A percentile compares a stretch with the other conserved stretches of the same genome.
Conservation (phyloP, 2,113 vertebrate genomes). For the Micromys minutus region DNA sequence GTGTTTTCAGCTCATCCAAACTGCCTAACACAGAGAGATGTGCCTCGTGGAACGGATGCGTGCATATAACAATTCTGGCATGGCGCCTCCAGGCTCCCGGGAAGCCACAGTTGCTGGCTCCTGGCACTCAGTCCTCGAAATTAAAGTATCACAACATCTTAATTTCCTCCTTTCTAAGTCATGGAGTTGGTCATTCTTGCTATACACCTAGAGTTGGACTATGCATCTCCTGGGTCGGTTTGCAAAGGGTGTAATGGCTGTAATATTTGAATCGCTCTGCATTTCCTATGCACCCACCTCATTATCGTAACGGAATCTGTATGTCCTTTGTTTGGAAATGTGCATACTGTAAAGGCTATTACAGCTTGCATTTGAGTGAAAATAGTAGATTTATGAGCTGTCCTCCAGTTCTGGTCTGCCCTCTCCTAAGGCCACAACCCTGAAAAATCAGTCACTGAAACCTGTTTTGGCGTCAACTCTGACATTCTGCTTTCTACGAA, state of each 20-base stretch:
- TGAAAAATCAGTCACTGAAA: slow-evolving; percentile 64
- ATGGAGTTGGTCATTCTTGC: slow-evolving; percentile 2
- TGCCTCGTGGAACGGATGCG: not conserved
- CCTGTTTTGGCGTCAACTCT: slow-evolving; percentile 54
- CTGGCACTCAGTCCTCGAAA: not conserved
- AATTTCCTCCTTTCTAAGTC: slow-evolving; percentile 38
- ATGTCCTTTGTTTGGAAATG: slow-evolving; percentile 65
- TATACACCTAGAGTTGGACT: not conserved
- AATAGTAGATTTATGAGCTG: slow-evolving; percentile 72
- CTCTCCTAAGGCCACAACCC: slow-evolving; percentile 61
- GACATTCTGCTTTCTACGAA: slow-evolving; percentile 75
- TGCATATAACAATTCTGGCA: not conserved
- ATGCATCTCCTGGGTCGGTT: not conserved
- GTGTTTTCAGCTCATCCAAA: not conserved
- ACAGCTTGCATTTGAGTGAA: slow-evolving; percentile 74
- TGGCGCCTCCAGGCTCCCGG: not conserved
- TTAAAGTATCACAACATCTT: slow-evolving; percentile 33
- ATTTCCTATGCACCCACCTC: slow-evolving; percentile 36
- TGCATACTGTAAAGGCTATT: slow-evolving; percentile 57
- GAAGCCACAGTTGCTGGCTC: not conserved
- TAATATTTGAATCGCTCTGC: slow-evolving; percentile 52
- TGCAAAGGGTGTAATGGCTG: slow-evolving; percentile 49
- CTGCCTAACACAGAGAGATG: not conserved
- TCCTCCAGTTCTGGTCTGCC: slow-evolving; percentile 50
- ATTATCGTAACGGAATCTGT: slow-evolving; percentile 55